A percentile compares a stretch with the other conserved stretches of the same genome.
phyloP scores from a whole-genome alignment of 2,888 invertebrate species.

The Drosophila nr. medialis region DNA sequence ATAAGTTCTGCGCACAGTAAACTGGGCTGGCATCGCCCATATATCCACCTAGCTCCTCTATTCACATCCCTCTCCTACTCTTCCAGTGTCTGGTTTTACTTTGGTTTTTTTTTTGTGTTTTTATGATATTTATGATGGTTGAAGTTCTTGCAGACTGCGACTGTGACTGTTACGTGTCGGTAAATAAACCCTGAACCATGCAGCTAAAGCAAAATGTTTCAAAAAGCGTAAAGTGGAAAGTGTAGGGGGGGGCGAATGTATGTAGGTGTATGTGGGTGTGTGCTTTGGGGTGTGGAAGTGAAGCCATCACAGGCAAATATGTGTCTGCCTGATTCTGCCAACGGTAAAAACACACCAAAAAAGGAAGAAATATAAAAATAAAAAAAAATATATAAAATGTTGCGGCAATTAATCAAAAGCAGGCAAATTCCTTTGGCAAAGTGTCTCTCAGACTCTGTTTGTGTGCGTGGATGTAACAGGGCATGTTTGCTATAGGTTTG shows the following conservation, averaged over 20 bases:
- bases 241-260: constrained; percentile 19
- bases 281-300: constrained; percentile 44
- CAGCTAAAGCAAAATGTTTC: constrained; percentile 62
- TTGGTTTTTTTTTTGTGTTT: constrained; percentile 40
- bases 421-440: constrained; percentile 72
- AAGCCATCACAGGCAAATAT: constrained; percentile 67
- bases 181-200: constrained; percentile 65
- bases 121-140: constrained; percentile 76
- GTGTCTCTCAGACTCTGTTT: constrained; percentile 48
- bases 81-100: background rate
- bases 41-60: constrained; percentile 11
- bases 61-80: constrained; percentile 1
- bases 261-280: constrained; percentile 3
- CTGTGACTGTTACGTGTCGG: constrained; percentile 69
- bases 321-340: constrained; percentile 46
- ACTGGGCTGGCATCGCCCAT: constrained; percentile 30
- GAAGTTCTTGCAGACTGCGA: constrained; percentile 48
- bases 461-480: constrained; percentile 32
- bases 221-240: constrained; percentile 53
- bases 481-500: constrained; percentile 15
- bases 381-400: constrained; percentile 68
- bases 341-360: constrained; percentile 25
- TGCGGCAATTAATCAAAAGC: constrained; percentile 80
- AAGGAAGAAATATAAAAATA: constrained; percentile 10
- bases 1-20: constrained; percentile 62